Base-by-base conservation (phyloP, 2,888 invertebrate genomes). In the Cyaniris semiargus region DNA sequence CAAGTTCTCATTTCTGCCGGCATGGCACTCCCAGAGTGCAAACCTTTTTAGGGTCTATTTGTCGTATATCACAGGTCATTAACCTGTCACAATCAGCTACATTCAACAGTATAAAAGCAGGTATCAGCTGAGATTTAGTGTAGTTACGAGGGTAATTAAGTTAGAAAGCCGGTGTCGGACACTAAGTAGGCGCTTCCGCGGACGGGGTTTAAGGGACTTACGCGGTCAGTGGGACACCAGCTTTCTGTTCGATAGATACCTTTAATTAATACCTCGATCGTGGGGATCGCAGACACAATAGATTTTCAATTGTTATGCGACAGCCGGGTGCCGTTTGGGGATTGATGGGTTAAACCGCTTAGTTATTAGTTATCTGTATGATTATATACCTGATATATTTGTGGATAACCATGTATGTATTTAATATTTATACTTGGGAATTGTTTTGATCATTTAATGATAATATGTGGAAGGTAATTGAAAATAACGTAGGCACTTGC, bases 161-260 rank as follows among this genome's bases (percentile, higher is more conserved):
- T 82, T 82, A 86, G 89, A 90, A 89, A 90, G 88, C 86, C 82
- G 80, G 80, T 82, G 82, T 80, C 79, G 81, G 83, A 82, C 82
- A 83, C 82, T 86, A 86, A 87, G 86, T 86, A 87, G 84, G 85
- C 84, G 84, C 86, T 87, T 88, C 86, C 86, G 85, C 81, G 84
- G 82, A 83, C 85, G 83, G 84, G 84, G 85, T 85, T 85, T 84
- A 81, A 87, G 87, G 87, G 87, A 86, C 84, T 87, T 87, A 83
- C 86, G 90, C 84, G 89, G 91, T 90, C 85, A 91, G 88, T 91
- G 81, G 89, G 89, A 83, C 89, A 83, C 78, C 79, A 79, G 76
- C 76, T 77, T 72, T 77, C 76, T 72, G 76, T 77, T 72, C 71
- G 76, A 71, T 77, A 72, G 72, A 66, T 66, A 27, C 66, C 44